Evolutionary conservation across 2,888 invertebrate genomes (phyloP), one percentile per base, ranked within the genome.

Genomic region (Macaria notata): DNA sequence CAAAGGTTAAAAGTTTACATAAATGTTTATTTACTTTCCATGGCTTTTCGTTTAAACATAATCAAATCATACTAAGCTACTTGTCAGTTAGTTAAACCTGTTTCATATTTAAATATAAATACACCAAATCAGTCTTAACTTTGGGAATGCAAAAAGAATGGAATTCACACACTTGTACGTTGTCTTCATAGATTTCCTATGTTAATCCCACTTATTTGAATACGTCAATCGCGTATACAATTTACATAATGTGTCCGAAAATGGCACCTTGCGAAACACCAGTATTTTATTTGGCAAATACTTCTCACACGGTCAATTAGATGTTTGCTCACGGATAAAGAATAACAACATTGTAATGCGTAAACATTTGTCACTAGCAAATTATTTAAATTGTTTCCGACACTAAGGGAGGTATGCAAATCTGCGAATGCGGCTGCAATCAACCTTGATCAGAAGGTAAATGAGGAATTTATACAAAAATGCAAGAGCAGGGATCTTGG

Each of bases 381-480:
- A 85, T 88, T 88, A 88, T 89, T 89, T 78, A 88, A 88, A 89
- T 88, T 81, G 75, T 70, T 64, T 61, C 71, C 69, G 66, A 74
- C 75, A 73, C 71, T 66, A 66, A 70, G 76, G 76, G 80, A 74
- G 70, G 74, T 70, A 88, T 88, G 87, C 84, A 86, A 87, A 88
- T 86, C 75, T 70, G 71, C 75, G 72, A 69, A 69, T 71, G 56
- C 61, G 59, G 70, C 73, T 68, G 76, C 81, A 81, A 86, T 87
- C 85, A 79, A 75, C 62, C 76, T 76, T 80, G 82, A 84, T 84
- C 83, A 79, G 79, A 70, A 78, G 76, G 75, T 76, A 86, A 89
- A 90, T 83, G 88, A 79, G 81, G 71, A 78, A 77, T 88, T 89
- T 89, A 89, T 89, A 83, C 89, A 84, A 81, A 81, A 82, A 83